Percentiles rank a stretch among this genome's conserved stretches.
These are phyloP conservation scores for Heliangelus exortis DNA, from an alignment of 2,797 vertebrate species.

Conservation along the genomic window DNA sequence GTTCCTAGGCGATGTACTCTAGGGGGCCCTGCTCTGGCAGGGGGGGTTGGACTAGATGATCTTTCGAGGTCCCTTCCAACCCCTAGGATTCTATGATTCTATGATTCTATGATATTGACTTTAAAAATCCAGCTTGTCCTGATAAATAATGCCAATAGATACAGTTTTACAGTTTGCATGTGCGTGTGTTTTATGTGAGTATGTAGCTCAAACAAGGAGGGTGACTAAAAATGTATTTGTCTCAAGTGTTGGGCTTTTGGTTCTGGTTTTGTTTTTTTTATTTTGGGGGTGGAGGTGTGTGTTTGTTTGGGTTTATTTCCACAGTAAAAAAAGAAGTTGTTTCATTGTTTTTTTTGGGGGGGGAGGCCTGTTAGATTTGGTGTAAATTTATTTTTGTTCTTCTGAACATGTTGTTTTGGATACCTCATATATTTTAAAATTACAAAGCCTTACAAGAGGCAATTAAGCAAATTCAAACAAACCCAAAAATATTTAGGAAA, in stretches of 20 bases:
- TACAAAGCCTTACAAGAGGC: not conserved
- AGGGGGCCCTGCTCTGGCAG: too few species aligned
- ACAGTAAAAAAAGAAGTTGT: not conserved
- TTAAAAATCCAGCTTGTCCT: not conserved
- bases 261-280: not conserved
- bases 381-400: not conserved
- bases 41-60: too few species aligned
- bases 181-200: not conserved
- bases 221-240: not conserved
- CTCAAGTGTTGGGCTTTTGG: too few species aligned
- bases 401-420: not conserved
- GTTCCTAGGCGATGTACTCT: too few species aligned
- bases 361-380: not conserved
- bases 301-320: not conserved
- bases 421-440: not conserved
- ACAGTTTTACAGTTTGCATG: not conserved
- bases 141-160: not conserved
- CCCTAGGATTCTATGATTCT: too few species aligned
- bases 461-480: not conserved
- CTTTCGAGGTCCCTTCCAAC: too few species aligned
- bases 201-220: not conserved
- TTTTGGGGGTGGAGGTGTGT: too few species aligned
- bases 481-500: not conserved
- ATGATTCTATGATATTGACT: too few species aligned
- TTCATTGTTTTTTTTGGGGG: not conserved